Conservation (phyloP, 2,113 vertebrate genomes). For the Tonatia bakeri region DNA sequence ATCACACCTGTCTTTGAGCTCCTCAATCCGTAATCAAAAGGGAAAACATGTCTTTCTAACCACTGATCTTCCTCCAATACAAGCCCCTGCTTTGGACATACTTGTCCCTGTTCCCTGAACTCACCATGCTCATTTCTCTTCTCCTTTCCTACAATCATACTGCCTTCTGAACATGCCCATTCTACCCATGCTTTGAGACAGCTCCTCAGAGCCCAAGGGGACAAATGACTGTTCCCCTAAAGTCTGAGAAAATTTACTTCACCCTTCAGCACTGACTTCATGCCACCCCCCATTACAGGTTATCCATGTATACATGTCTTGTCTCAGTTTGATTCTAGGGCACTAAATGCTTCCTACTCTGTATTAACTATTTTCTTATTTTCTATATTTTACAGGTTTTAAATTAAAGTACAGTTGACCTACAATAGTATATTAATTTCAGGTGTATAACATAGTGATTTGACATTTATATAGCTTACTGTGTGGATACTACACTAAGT, state of each 20-base stretch:
- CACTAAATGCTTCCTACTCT: not conserved
- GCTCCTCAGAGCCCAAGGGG: not conserved
- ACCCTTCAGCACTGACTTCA: not conserved
- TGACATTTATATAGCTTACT: not conserved
- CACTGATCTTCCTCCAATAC: not conserved
- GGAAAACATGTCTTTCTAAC: not conserved
- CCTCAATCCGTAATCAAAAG: not conserved
- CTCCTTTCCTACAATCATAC: not conserved
- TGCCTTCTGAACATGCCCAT: not conserved
- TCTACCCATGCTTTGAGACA: not conserved
- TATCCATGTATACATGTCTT: not conserved
- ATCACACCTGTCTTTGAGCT: not conserved
- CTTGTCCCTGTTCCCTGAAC: not conserved
- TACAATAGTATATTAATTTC: not conserved
- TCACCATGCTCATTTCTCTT: not conserved
- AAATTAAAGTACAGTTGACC: not conserved
- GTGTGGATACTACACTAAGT: not conserved
- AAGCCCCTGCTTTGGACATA: not conserved
- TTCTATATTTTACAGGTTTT: not conserved
- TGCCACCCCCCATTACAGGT: not conserved
- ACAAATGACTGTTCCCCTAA: not conserved
- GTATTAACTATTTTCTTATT: not conserved
- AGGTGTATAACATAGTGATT: not conserved
- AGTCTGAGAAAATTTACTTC: not conserved
- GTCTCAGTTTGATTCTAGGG: not conserved